Percentiles rank a stretch among this genome's conserved stretches.
phyloP scores from a whole-genome alignment of 2,113 vertebrate species.

The Labeo catla region DNA sequence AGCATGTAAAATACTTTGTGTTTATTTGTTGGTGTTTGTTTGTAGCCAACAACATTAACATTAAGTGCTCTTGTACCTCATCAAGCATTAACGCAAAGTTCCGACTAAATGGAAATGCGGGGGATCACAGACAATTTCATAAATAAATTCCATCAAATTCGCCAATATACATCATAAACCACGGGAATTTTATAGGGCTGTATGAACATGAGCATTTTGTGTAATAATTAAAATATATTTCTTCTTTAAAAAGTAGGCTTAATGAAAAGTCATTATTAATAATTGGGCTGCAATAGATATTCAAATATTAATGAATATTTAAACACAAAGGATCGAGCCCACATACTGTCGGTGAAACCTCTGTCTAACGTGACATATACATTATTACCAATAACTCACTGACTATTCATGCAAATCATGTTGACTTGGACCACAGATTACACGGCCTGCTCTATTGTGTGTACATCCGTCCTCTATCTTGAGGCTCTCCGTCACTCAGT shows the following conservation, averaged over 20 bases:
- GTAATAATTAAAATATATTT: not conserved
- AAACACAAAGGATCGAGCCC: not conserved
- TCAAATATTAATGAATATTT: not conserved
- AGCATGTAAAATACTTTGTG: constrained; percentile 39
- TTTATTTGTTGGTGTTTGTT: constrained; percentile 52
- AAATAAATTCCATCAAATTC: not conserved
- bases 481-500: constrained; percentile 79
- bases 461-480: constrained; percentile 63
- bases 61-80: constrained; percentile 71
- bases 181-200: not conserved
- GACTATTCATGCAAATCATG: constrained; percentile 12
- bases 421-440: not conserved
- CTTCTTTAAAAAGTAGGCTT: not conserved
- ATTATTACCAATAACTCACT: not conserved
- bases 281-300: not conserved
- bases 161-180: not conserved
- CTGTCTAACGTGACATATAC: not conserved
- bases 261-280: not conserved
- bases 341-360: not conserved
- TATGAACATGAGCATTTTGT: no score
- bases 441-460: not conserved
- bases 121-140: not conserved
- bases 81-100: constrained; percentile 7
- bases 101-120: not conserved
- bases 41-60: constrained; percentile 45